phyloP scores from a whole-genome alignment of 2,888 invertebrate species.

The Trissolcus brochymenae region DNA sequence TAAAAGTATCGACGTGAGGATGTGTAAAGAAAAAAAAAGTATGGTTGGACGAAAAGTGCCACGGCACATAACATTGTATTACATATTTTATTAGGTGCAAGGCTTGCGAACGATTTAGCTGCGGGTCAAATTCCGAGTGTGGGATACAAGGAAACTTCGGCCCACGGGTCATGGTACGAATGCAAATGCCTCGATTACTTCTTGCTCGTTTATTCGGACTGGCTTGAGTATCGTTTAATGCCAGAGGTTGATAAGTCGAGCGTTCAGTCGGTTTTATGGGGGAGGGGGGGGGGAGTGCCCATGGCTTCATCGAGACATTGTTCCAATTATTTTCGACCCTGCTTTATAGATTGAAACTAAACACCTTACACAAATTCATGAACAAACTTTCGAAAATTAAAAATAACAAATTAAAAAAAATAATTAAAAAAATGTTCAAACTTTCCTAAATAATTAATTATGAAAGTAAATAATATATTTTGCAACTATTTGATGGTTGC shows the following conservation, averaged over 20 bases:
- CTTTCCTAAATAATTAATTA: too few relatives aligned
- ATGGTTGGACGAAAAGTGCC: background rate
- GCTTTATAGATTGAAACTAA: background rate
- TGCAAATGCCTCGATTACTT: slow-evolving; percentile 65
- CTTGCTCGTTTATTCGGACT: slow-evolving; percentile 58
- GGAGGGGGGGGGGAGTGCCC: too few relatives aligned
- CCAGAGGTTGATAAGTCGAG: slow-evolving; percentile 30
- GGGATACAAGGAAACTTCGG: slow-evolving; percentile 52
- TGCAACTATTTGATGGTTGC: too few relatives aligned
- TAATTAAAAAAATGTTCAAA: too few relatives aligned
- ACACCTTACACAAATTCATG: too few relatives aligned
- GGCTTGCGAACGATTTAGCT: slow-evolving; percentile 5
- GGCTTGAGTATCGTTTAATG: slow-evolving; percentile 37
- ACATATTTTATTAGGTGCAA: background rate
- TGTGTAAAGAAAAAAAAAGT: too few relatives aligned
- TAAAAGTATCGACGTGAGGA: too few relatives aligned
- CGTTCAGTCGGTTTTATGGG: slow-evolving; percentile 23
- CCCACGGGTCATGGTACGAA: slow-evolving; percentile 58
- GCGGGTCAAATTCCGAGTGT: slow-evolving; percentile 49
- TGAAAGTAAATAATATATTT: too few relatives aligned
- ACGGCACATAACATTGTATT: background rate
- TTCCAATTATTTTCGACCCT: slow-evolving; percentile 18
- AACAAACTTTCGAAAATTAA: too few relatives aligned
- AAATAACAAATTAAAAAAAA: too few relatives aligned
- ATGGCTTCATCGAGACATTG: slow-evolving; percentile 16